phyloP scores from a whole-genome alignment of 2,797 vertebrate genomes.

The Dromococcyx pavoninus region DNA sequence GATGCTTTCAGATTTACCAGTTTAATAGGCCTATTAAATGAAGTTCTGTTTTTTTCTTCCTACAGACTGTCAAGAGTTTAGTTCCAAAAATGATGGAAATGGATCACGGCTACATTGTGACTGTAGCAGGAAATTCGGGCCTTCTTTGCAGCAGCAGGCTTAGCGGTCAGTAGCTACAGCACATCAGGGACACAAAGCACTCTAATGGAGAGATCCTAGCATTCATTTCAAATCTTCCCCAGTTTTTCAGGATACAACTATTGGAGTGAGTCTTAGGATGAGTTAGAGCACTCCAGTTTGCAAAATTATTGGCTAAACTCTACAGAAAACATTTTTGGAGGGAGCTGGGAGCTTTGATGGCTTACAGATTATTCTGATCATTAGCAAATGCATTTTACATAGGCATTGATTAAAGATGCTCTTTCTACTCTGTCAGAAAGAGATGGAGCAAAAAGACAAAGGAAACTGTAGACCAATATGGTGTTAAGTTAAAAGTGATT shows the following conservation, averaged over 20 bases:
- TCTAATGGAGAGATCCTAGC: fast-evolving
- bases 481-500: background rate
- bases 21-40: background rate
- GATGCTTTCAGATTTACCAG: background rate
- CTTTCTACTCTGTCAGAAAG: background rate
- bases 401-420: background rate
- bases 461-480: background rate
- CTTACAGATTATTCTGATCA: background rate
- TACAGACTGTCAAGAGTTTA: constrained; percentile 76
- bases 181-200: background rate
- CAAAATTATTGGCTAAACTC: background rate
- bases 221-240: background rate
- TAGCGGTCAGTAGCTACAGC: constrained; percentile 57
- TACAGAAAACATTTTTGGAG: background rate
- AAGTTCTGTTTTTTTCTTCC: background rate
- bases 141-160: constrained; percentile 75
- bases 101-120: constrained; percentile 70
- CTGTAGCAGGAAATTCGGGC: constrained; percentile 70
- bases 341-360: background rate
- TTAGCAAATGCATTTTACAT: background rate
- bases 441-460: background rate
- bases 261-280: background rate
- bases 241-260: background rate
- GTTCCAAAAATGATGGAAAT: constrained; percentile 70
- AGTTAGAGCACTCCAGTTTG: background rate